A percentile compares a stretch with the other conserved stretches of the same genome.
Evolutionary conservation across 2,797 vertebrate species (phyloP).

Genomic region (Acanthis flammea): DNA sequence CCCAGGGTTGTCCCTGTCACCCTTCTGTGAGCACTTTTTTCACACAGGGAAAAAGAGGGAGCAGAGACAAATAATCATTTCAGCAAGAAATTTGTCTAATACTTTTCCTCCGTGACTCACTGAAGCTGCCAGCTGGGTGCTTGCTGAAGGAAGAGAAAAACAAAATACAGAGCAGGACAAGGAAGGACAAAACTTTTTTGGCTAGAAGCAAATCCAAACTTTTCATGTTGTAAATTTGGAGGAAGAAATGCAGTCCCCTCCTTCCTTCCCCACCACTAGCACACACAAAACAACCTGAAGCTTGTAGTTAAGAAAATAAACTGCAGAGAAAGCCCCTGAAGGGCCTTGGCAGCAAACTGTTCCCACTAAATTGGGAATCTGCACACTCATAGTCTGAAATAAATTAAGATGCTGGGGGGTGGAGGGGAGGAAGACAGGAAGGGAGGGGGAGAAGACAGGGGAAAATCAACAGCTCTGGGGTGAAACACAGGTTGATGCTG

Average conservation of each 20-base stretch:
- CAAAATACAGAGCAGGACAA: conserved; percentile 15
- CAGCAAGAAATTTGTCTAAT: background rate
- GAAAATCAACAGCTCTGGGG: conserved; percentile 78
- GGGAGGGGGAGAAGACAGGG: conserved; percentile 3
- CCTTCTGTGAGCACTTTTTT: background rate
- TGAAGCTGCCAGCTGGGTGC: background rate
- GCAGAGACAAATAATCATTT: background rate
- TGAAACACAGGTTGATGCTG: conserved; percentile 77
- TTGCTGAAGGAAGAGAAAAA: conserved; percentile 9
- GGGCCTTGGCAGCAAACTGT: conserved; percentile 74
- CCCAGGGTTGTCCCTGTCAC: background rate
- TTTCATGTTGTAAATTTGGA: conserved; percentile 46
- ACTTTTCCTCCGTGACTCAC: background rate
- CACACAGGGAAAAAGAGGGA: background rate
- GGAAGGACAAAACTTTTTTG: conserved; percentile 22
- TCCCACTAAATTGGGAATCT: conserved; percentile 75
- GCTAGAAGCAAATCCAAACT: conserved; percentile 46
- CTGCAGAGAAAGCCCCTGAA: conserved; percentile 74
- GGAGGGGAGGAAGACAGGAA: conserved; percentile 39
- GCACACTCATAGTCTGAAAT: conserved; percentile 77
- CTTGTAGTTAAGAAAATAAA: conserved; percentile 80
- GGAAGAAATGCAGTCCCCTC: conserved; percentile 32
- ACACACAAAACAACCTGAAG: conserved; percentile 71
- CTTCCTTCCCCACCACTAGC: background rate
- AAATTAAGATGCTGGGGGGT: conserved; percentile 73